Percentiles rank a stretch among this genome's conserved stretches.
Conservation (phyloP, 1,140 invertebrate genomes). For the Drosophila cardini region DNA sequence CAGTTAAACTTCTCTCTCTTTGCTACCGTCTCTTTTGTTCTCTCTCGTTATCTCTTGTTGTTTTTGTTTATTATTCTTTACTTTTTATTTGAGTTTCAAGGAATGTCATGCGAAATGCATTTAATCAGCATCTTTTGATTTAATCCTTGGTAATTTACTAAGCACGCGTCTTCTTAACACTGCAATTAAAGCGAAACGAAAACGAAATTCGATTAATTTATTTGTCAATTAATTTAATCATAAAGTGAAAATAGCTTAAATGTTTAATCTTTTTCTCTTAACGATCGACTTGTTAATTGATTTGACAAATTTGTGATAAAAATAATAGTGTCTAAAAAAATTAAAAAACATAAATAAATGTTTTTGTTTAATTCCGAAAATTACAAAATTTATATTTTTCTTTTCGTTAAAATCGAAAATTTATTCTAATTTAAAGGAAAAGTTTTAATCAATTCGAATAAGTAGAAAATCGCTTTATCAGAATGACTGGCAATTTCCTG, state of each 20-base stretch:
- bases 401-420: no score
- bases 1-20: conserved; percentile 18
- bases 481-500: conserved; percentile 1
- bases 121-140: conserved; percentile 70
- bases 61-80: not conserved
- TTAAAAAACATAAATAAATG: no score
- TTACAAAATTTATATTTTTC: no score
- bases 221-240: no score
- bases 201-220: not conserved
- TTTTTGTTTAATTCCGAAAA: no score
- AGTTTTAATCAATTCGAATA: no score
- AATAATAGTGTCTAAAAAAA: no score
- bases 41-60: not conserved
- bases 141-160: conserved; percentile 59
- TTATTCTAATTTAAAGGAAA: no score
- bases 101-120: conserved; percentile 78
- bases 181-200: conserved; percentile 22
- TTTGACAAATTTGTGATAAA: not conserved
- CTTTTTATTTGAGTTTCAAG: conserved; percentile 33
- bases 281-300: not conserved
- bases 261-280: no score
- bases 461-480: not conserved
- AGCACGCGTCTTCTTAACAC: conserved; percentile 44
- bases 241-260: no score
- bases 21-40: not conserved